Evolutionary conservation across 2,888 invertebrate species (phyloP), one percentile per base, ranked within the genome.

Genomic region (Caenorhabditis sp.): DNA sequence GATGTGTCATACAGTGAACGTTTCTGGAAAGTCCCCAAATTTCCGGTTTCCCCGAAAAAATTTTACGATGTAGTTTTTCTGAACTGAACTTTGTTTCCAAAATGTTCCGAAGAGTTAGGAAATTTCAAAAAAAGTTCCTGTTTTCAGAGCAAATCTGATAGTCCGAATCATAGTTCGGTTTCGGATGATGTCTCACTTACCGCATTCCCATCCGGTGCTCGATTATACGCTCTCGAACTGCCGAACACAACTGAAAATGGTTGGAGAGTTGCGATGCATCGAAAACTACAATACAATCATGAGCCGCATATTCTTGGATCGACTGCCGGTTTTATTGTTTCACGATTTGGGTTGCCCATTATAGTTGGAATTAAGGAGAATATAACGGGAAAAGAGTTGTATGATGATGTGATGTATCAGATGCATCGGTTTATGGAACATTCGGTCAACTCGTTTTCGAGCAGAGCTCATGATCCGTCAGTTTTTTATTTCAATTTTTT

Each of bases 401-500:
- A 82, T 66, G 78, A 79, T 19, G 81, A 82, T 50, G 81, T 82
- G 19, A 79, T 78, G 90, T 64, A 90, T 66, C 80, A 81, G 58
- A 78, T 79, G 76, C 69, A 69, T 37, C 73, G 80, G 10, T 78
- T 80, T 59, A 80, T 80, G 76, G 75, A 73, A 31, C 62, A 67
- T 14, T 67, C 77, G 0, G 71, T 75, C 1, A 73, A 76, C 21
- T 72, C 76, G 1, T 76, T 76, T 37, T 73, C 81, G 0, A 81
- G 73, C 54, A 58, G 84, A 70, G 84, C 84, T 17, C 73, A 78
- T 37, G 84, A 84, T 76, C 83, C 84, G 75, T 82, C 21, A 69
- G 81, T 69, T 14, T 12, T 23, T 58, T 4, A 31, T 49, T 31
- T 6, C 5, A 8, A 21, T 12, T 57, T 24, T 57, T 31, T 43